These are phyloP conservation scores for Neotoma lepida DNA, from an alignment of 2,113 vertebrate genomes.

Conservation along the genomic window DNA sequence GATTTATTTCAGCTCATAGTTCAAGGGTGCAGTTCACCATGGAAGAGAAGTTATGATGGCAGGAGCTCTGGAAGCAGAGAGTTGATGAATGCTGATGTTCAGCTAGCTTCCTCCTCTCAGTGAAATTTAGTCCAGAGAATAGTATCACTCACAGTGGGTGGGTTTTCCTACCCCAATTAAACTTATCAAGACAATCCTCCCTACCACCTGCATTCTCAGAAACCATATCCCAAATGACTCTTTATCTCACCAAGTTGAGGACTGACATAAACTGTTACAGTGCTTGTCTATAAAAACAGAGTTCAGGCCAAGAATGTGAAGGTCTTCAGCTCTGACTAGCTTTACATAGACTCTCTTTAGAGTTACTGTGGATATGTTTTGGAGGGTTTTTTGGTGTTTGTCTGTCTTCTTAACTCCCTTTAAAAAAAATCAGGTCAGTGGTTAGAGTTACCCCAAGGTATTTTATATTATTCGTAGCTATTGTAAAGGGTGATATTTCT, in stretches of 20 bases:
- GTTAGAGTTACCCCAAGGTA: too few species aligned
- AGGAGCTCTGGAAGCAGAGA: background rate
- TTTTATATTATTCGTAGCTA: too few species aligned
- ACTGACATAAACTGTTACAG: background rate
- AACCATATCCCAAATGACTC: background rate
- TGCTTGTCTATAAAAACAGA: rapidly evolving
- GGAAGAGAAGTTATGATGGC: background rate
- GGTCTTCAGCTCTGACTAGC: rapidly evolving
- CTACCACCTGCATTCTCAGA: background rate
- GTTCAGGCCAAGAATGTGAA: background rate
- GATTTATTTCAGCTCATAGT: background rate
- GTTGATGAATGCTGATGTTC: background rate
- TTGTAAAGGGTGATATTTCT: too few species aligned
- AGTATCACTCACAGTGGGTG: background rate
- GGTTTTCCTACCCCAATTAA: too few species aligned
- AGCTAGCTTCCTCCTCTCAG: background rate
- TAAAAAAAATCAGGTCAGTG: background rate
- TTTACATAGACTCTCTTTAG: background rate
- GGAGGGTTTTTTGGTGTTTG: background rate
- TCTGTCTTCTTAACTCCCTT: too few species aligned
- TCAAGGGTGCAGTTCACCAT: background rate
- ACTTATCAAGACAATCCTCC: too few species aligned
- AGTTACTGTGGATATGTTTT: background rate
- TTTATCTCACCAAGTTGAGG: background rate
- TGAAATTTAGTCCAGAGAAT: background rate